Percentiles rank a stretch among this genome's conserved stretches.
phyloP scores from a whole-genome alignment of 2,797 vertebrate species.

The Urophycis tenuis region DNA sequence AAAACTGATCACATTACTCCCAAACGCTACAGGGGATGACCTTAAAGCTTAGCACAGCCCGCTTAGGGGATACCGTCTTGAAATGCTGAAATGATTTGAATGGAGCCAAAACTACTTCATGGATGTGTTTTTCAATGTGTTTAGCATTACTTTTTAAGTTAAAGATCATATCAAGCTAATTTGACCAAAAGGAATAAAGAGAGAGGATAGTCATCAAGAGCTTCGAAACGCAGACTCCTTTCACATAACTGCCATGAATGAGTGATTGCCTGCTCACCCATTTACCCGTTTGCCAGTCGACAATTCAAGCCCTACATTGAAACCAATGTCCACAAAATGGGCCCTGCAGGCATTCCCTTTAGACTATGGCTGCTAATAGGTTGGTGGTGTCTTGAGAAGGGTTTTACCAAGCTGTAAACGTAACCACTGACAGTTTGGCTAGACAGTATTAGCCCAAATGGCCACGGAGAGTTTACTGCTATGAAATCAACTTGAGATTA shows the following conservation, averaged over 20 bases:
- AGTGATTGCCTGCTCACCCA: neutral
- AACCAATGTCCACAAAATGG: neutral
- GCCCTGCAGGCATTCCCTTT: neutral
- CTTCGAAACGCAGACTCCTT: neutral
- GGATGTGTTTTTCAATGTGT: slow-evolving; percentile 9
- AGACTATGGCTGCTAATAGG: neutral
- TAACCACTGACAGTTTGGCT: neutral
- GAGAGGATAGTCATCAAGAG: neutral
- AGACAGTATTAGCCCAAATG: neutral
- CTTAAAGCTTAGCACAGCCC: slow-evolving; percentile 34
- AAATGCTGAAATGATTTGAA: slow-evolving; percentile 46
- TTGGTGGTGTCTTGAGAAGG: slow-evolving; percentile 9
- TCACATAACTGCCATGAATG: neutral
- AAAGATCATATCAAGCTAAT: neutral
- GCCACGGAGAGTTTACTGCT: slow-evolving; percentile 11
- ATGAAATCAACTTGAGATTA: slow-evolving; percentile 10
- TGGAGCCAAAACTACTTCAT: slow-evolving; percentile 31
- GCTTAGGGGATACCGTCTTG: slow-evolving; percentile 37
- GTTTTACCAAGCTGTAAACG: neutral
- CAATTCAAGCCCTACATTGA: neutral
- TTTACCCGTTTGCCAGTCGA: neutral
- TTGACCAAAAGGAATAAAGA: neutral
- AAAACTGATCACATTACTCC: slow-evolving; percentile 63
- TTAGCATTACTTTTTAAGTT: neutral
- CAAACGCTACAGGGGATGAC: slow-evolving; percentile 56